Conservation (phyloP, 2,797 vertebrate genomes). For the Melanotaenia maccullochi region DNA sequence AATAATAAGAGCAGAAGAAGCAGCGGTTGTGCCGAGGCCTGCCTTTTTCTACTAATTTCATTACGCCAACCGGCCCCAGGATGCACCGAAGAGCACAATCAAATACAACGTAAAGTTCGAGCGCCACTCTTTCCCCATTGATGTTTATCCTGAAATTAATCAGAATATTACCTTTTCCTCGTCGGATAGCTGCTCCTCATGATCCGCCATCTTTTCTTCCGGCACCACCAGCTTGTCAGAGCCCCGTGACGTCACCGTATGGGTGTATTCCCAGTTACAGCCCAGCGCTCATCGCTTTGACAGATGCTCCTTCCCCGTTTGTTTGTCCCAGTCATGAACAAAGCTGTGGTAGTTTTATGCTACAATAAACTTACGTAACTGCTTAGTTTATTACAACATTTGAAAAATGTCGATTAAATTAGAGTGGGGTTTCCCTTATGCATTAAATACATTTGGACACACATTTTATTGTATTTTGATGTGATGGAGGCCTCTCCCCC, state of each 20-base stretch:
- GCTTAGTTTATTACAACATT: neutral
- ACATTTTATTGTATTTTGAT: no score
- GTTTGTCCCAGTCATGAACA: neutral
- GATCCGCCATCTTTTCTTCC: conserved; percentile 88
- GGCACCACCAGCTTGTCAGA: conserved; percentile 83
- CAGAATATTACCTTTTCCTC: conserved; percentile 81
- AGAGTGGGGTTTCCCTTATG: no score
- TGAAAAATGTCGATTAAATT: no score
- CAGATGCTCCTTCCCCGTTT: conserved; percentile 10
- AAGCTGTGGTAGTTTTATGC: neutral
- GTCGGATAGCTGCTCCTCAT: conserved; percentile 84
- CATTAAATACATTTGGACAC: no score
- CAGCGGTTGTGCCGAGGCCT: conserved; percentile 56
- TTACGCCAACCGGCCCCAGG: neutral
- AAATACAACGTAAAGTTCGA: rapidly evolving
- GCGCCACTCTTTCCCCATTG: neutral
- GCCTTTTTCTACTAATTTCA: conserved; percentile 4
- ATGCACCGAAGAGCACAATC: neutral
- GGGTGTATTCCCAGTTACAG: conserved; percentile 60
- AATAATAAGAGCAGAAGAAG: conserved; percentile 78
- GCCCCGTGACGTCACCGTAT: conserved; percentile 75
- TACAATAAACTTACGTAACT: no score
- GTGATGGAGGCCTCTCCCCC: no score
- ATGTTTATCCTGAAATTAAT: neutral
- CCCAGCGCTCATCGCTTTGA: neutral